These are phyloP conservation scores for Nymphicus hollandicus DNA, from an alignment of 2,113 vertebrate species.

Conservation along the genomic window DNA sequence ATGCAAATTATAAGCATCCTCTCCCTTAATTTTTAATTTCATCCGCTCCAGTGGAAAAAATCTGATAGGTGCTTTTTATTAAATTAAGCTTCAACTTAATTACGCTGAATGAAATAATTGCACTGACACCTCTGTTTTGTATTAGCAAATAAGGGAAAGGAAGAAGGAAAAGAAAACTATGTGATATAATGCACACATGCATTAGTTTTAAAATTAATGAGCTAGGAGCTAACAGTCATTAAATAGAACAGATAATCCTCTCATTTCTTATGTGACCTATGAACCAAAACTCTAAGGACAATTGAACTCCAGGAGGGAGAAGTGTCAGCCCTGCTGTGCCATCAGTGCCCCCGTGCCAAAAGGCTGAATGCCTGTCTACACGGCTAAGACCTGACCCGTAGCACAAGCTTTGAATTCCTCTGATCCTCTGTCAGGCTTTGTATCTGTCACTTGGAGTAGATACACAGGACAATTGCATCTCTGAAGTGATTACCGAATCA, in stretches of 20 bases:
- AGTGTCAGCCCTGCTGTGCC: background rate
- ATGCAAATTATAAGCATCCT: background rate
- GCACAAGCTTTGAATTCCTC: background rate
- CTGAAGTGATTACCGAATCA: background rate
- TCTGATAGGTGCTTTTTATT: background rate
- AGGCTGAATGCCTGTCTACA: background rate
- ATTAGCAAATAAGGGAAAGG: background rate
- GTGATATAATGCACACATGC: background rate
- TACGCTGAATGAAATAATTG: background rate
- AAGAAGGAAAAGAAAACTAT: background rate
- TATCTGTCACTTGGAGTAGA: background rate
- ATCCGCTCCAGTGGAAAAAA: background rate
- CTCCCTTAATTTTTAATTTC: background rate
- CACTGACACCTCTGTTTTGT: background rate
- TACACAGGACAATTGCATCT: background rate
- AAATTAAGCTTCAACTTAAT: background rate
- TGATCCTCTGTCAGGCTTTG: background rate
- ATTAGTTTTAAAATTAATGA: background rate
- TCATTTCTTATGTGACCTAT: background rate
- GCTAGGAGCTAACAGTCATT: background rate
- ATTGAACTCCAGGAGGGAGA: background rate
- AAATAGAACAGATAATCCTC: background rate
- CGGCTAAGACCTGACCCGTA: background rate
- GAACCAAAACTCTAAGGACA: background rate
- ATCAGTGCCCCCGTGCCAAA: background rate